These are phyloP conservation scores for Gymnosoma rotundatum DNA, from an alignment of 2,888 invertebrate species.

Conservation along the genomic window DNA sequence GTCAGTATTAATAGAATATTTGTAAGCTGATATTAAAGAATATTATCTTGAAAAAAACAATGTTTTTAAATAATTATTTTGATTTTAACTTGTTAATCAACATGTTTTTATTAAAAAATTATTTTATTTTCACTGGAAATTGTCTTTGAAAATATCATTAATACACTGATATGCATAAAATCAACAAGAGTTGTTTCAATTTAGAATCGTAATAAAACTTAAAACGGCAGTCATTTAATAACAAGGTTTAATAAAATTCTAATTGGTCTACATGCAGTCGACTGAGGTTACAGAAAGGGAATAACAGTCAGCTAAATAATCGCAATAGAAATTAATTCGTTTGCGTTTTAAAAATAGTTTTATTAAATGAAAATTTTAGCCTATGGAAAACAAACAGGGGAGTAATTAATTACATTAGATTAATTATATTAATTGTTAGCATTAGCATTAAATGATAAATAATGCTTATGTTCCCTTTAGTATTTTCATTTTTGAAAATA, in stretches of 20 bases:
- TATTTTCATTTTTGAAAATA: too few species aligned
- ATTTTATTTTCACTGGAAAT: neutral
- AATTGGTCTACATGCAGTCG: neutral
- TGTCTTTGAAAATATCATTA: neutral
- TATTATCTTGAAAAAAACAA: neutral
- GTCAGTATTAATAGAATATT: neutral
- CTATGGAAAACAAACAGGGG: too few species aligned
- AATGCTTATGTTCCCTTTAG: too few species aligned
- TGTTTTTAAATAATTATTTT: neutral
- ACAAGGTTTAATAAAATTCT: neutral
- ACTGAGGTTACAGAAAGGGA: too few species aligned
- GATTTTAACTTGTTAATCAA: neutral
- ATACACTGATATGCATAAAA: neutral
- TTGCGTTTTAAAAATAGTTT: too few species aligned
- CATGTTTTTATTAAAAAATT: neutral
- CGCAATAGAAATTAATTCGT: too few species aligned
- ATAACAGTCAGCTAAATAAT: too few species aligned
- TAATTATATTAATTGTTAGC: too few species aligned
- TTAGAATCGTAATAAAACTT: neutral
- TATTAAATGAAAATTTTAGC: too few species aligned
- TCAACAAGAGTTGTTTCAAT: neutral
- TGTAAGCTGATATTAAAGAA: neutral
- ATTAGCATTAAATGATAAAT: too few species aligned
- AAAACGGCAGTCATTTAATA: neutral
- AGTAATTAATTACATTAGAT: too few species aligned